These are phyloP conservation scores for Scomber scombrus DNA, from an alignment of 2,113 vertebrate species.

Conservation along the genomic window DNA sequence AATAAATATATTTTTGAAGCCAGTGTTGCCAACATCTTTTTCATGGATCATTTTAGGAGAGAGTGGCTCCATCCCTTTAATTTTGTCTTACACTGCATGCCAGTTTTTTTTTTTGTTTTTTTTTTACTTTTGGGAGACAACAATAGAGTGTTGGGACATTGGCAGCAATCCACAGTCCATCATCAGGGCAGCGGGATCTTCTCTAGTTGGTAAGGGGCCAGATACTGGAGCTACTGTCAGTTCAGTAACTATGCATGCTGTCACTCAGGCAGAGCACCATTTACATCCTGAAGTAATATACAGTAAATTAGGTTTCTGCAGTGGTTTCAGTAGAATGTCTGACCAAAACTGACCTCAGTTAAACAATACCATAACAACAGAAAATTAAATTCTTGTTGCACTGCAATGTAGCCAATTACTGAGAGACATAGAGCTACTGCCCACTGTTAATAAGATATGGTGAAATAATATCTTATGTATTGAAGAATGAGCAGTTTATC, in stretches of 20 bases:
- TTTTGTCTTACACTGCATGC: slow-evolving; percentile 34
- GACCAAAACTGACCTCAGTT: no score
- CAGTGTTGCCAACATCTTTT: neutral
- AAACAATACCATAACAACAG: neutral
- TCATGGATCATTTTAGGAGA: slow-evolving; percentile 17
- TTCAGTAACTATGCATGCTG: slow-evolving; percentile 32
- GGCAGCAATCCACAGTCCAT: slow-evolving; percentile 59
- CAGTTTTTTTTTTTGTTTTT: neutral
- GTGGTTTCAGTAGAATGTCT: neutral
- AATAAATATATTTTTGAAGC: neutral
- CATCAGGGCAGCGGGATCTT: slow-evolving; percentile 36
- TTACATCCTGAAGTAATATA: neutral
- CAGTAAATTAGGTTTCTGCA: slow-evolving; percentile 8
- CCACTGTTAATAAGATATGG: neutral
- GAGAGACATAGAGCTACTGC: neutral
- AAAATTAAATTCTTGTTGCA: neutral
- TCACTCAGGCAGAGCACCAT: slow-evolving; percentile 41
- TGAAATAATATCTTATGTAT: slow-evolving; percentile 8
- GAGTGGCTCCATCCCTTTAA: slow-evolving; percentile 34
- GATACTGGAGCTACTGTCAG: slow-evolving; percentile 37
- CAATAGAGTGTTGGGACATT: slow-evolving; percentile 31
- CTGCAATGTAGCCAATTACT: neutral
- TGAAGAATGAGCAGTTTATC: slow-evolving; percentile 17
- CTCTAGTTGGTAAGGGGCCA: slow-evolving; percentile 55
- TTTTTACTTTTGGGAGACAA: slow-evolving; percentile 24